phyloP scores from a whole-genome alignment of 2,797 vertebrate species.

The Acanthiza pusilla region DNA sequence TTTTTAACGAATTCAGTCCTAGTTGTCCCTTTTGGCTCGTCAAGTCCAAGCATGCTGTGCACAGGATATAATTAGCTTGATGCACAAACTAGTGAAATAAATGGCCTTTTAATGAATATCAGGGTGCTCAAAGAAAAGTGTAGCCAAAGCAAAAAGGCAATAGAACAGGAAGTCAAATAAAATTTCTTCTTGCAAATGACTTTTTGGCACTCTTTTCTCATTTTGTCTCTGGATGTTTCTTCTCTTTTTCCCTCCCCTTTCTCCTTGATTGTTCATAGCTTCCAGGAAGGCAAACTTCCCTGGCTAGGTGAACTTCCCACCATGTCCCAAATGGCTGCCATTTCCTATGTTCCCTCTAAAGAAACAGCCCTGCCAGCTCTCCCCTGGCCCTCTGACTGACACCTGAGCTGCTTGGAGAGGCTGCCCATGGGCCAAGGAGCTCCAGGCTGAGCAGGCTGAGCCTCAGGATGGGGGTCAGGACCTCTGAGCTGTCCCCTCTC shows the following conservation, averaged over 20 bases:
- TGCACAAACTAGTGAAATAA: slow-evolving; percentile 15
- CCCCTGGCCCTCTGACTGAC: background rate
- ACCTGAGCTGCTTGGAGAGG: background rate
- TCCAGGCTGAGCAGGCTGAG: background rate
- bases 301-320: background rate
- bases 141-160: background rate
- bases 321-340: background rate
- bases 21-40: slow-evolving; percentile 32
- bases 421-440: no score
- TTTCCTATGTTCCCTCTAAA: background rate
- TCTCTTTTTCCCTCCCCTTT: background rate
- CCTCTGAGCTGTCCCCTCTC: background rate
- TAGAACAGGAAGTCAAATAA: background rate
- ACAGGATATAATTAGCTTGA: slow-evolving; percentile 45
- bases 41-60: background rate
- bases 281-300: background rate
- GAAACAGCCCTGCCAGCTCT: background rate
- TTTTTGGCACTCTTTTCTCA: background rate
- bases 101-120: background rate
- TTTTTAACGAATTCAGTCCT: slow-evolving; percentile 10
- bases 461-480: background rate
- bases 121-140: background rate
- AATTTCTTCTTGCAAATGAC: background rate
- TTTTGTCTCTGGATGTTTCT: background rate
- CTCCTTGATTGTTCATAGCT: background rate